A percentile compares a stretch with the other conserved stretches of the same genome.
Evolutionary conservation across 2,888 invertebrate genomes (phyloP).

Genomic region (Morpho deidamia): DNA sequence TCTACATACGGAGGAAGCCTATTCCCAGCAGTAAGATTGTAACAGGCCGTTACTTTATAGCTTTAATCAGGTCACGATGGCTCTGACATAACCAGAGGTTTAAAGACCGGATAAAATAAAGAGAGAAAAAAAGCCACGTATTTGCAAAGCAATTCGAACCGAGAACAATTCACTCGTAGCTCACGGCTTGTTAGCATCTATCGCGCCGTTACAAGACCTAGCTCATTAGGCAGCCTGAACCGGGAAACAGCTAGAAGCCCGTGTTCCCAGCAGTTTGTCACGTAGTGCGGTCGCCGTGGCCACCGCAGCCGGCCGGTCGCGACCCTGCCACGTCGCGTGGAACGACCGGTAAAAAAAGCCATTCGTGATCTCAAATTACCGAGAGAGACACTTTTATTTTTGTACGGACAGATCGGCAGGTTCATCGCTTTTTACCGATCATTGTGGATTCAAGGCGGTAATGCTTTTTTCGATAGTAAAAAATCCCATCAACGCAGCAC

Average conservation of each 20-base stretch:
- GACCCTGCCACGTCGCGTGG: conserved; percentile 53
- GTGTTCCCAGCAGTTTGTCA: conserved; percentile 54
- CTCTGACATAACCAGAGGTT: too few relatives aligned
- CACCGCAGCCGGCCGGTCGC: conserved; percentile 41
- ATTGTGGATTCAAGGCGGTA: conserved; percentile 17
- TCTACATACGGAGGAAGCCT: too few relatives aligned
- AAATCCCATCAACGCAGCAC: not conserved
- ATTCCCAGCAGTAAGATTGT: too few relatives aligned
- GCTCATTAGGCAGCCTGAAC: conserved; percentile 22
- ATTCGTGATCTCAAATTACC: conserved; percentile 56
- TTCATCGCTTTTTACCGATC: conserved; percentile 31
- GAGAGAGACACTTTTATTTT: conserved; percentile 41
- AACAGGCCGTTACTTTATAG: too few relatives aligned
- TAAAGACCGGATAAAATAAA: too few relatives aligned
- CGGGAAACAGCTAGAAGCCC: conserved; percentile 46
- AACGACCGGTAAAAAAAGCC: conserved; percentile 44
- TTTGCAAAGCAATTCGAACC: conserved; percentile 5
- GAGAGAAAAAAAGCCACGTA: not conserved
- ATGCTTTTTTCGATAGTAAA: conserved; percentile 8
- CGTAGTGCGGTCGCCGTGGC: conserved; percentile 42
- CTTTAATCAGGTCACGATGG: too few relatives aligned
- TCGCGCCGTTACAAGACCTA: conserved; percentile 12
- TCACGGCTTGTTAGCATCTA: conserved; percentile 13
- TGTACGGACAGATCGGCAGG: conserved; percentile 53
- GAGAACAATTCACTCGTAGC: not conserved